Percentiles rank a stretch among this genome's conserved stretches.
Conservation (phyloP, 2,888 invertebrate species). For the Heliconius aoede region DNA sequence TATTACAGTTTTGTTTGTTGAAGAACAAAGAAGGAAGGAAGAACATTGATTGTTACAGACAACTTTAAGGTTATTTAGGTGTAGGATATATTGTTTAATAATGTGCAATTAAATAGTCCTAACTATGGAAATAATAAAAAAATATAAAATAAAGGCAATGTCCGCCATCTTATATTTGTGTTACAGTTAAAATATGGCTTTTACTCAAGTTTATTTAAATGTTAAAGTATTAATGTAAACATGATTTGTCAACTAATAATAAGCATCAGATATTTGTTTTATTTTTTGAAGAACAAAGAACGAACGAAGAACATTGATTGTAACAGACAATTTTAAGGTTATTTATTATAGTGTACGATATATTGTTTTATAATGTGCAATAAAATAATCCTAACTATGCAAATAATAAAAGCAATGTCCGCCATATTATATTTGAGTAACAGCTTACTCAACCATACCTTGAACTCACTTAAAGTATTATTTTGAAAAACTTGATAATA, state of each 20-base stretch:
- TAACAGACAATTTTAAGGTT: neutral
- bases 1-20: too few relatives aligned
- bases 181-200: too few relatives aligned
- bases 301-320: too few relatives aligned
- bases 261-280: neutral
- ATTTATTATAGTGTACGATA: neutral
- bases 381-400: neutral
- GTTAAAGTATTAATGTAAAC: neutral
- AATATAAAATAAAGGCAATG: too few relatives aligned
- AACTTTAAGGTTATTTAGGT: neutral
- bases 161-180: slow-evolving; percentile 35
- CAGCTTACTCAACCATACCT: slow-evolving; percentile 41
- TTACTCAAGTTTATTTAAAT: neutral
- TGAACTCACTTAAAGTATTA: slow-evolving; percentile 43
- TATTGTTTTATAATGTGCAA: neutral
- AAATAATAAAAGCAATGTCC: slow-evolving; percentile 23
- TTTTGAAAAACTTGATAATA: slow-evolving; percentile 28
- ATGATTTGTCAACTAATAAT: neutral
- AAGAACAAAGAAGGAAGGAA: too few relatives aligned
- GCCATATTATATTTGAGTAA: slow-evolving; percentile 36
- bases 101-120: neutral
- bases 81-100: neutral
- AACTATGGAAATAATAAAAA: slow-evolving; percentile 7
- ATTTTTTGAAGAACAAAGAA: too few relatives aligned
- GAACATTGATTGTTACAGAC: neutral